Base-by-base conservation (phyloP, 2,797 vertebrate genomes). In the Lacerta agilis region DNA sequence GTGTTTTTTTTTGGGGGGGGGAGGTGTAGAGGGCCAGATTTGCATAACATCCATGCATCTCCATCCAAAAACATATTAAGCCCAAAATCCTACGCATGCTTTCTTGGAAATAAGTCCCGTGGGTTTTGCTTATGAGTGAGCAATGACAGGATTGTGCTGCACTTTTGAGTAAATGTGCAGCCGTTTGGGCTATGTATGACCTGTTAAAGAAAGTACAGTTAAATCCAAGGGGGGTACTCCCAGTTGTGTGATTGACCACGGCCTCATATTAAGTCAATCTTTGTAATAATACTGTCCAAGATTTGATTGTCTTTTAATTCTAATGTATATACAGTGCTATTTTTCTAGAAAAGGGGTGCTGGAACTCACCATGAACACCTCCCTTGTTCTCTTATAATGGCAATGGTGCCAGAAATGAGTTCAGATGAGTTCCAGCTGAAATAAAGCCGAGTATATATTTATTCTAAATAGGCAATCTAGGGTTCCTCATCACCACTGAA, bases 231-330 rank as follows among this genome's bases (percentile, higher is more conserved):
- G 13, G 38, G 43, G 33, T 64, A 45, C 73, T 81, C 73, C 36
- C 18, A 17, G 2, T 86, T 15, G 55, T 64, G 29, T 84, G 64
- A 79, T 8, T 83, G 73, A 84, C 33, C 45, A 49, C 49, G 45
- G 45, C 45, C 75, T 73, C 71, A 87, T 61, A 75, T 75, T 18
- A 72, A 15, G 18, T 82, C 18, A 61, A 5, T 84, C 33, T 61
- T 84, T 61, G 23, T 17, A 85, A 85, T 29, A 27, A 82, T 71
- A 29, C 36, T 86, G 18, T 18, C 79, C n/a, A 80, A 41, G 4
- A n/a, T 81, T 67, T 85, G 25, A n/a, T 79, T 77, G 43, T 55
- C 11, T 36, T 71, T 86, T 81, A 85, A 80, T 81, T 71, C 18
- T 67, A 49, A 49, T 1, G 13, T 49, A 49, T 49, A 49, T 49